Evolutionary conservation across 2,888 invertebrate species (phyloP).

Genomic region (Saturnia pavonia): DNA sequence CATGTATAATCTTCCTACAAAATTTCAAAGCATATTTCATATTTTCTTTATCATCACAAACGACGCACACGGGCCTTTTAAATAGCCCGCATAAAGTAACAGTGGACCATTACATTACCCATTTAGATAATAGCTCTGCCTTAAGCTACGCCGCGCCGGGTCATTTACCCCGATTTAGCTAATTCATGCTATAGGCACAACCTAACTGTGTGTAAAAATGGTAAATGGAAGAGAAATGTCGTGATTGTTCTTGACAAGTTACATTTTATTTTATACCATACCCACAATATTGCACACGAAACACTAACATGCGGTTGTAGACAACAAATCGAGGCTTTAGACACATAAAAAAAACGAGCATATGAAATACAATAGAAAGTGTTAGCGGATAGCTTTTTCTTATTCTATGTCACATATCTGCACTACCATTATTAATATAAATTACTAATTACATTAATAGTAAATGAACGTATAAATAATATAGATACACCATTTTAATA

Average conservation of each 20-base stretch:
- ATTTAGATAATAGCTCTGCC: constrained; percentile 23
- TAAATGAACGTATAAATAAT: too few species aligned
- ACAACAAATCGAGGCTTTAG: too few species aligned
- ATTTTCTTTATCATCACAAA: constrained; percentile 3
- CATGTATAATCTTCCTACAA: neutral
- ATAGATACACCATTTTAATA: too few species aligned
- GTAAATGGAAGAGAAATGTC: neutral
- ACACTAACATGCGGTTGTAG: too few species aligned
- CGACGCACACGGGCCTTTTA: constrained; percentile 1
- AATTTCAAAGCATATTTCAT: neutral
- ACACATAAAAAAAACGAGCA: too few species aligned
- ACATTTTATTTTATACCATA: too few species aligned
- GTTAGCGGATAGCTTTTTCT: too few species aligned
- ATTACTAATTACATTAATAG: too few species aligned
- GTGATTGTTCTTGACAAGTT: neutral
- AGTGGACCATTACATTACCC: constrained; percentile 19
- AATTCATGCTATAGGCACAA: constrained; percentile 11
- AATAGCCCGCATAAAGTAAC: constrained; percentile 18
- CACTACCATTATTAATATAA: too few species aligned
- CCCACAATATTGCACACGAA: too few species aligned
- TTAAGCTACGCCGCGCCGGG: constrained; percentile 9
- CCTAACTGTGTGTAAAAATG: constrained; percentile 11
- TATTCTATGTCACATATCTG: too few species aligned
- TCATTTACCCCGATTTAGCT: constrained; percentile 19
- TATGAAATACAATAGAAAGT: too few species aligned